Evolutionary conservation across 2,113 vertebrate genomes (phyloP).

Genomic region (Coturnix japonica): DNA sequence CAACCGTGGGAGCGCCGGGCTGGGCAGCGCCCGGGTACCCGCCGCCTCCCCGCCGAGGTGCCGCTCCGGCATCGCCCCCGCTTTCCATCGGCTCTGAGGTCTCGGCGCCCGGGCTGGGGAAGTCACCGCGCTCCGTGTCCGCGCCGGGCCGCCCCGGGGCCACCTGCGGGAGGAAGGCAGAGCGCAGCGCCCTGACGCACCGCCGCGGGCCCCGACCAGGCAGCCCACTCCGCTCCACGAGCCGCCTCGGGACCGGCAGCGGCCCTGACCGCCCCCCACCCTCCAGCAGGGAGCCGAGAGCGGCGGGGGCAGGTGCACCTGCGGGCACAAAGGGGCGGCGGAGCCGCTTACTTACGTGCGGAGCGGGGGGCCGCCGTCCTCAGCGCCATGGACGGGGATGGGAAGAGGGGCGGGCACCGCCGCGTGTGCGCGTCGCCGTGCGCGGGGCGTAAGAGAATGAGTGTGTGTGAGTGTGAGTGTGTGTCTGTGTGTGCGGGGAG

Average conservation of each 20-base stretch:
- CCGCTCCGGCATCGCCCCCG: constrained; percentile 74
- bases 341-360: constrained; percentile 62
- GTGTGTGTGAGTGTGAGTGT: background rate
- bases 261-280: no score
- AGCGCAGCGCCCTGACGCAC: constrained; percentile 2
- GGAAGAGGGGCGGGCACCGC: background rate
- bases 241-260: background rate
- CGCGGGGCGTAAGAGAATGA: background rate
- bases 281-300: no score
- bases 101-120: constrained; percentile 49
- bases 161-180: constrained; percentile 52
- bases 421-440: background rate
- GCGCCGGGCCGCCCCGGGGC: constrained; percentile 44
- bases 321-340: background rate
- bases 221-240: no score
- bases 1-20: constrained; percentile 57
- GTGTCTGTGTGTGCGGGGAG: background rate
- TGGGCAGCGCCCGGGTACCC: background rate
- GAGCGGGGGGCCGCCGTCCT: constrained; percentile 52
- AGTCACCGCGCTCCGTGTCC: constrained; percentile 77
- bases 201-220: no score
- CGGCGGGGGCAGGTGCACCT: no score
- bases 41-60: constrained; percentile 66
- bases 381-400: constrained; percentile 9
- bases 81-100: constrained; percentile 79